Base-by-base conservation (phyloP, 1,140 invertebrate genomes). In the Eriosoma lanigerum region DNA sequence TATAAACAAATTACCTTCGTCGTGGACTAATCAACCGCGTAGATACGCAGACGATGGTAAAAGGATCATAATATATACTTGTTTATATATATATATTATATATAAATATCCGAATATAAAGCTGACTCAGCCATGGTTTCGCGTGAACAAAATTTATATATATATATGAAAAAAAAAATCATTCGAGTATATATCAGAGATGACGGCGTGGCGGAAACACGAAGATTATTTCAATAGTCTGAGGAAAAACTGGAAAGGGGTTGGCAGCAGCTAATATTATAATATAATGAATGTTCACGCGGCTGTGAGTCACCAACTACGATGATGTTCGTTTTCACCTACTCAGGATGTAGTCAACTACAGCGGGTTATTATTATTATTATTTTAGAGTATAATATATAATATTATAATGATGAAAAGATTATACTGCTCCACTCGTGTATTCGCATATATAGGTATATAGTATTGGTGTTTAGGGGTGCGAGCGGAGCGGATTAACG, bases 181-280 rank as follows among this genome's bases (percentile, higher is more conserved):
- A 38, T 66, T 46, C 64, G 64, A 62, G 29, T 19, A 29, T 62
- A n/a, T 32, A 26, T 38, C 32, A 38, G 19, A 6, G 60, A 66
- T 15, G 64, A 66, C 64, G n/a, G n/a, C 64, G n/a, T n/a, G 64
- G 38, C 3, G 64, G n/a, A 66, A 66, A 66, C 64, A 21, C 64
- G 21, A 21, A 19, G 32, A 66, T 44, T 44, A 66, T 44, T 66
- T 44, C 64, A 44, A 38, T 32, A 62, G 29, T 32, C 32, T 38
- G 32, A 38, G 8, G 32, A 38, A 38, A 38, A 38, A 8, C 32
- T 8, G 64, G 10, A 19, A n/a, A 46, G n/a, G n/a, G n/a, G 38
- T 66, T 62, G 26, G 19, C 29, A 19, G 29, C 29, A 38, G 9
- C 60, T 62, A 66, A 38, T 15, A 26, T 19, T 66, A 46, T 15